phyloP scores from a whole-genome alignment of 2,888 invertebrate genomes.

The Brenthis hecate region DNA sequence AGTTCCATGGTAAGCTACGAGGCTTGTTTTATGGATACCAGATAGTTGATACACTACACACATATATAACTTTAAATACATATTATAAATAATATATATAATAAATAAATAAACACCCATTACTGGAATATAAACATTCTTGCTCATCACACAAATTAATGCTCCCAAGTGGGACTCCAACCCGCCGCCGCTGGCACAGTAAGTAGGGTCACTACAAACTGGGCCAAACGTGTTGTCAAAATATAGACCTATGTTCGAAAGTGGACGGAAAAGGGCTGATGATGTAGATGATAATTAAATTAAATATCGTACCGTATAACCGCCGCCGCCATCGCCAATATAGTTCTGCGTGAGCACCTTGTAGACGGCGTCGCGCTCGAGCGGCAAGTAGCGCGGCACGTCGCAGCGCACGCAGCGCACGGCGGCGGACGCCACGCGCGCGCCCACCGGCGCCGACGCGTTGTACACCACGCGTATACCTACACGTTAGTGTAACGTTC shows the following conservation, averaged over 20 bases:
- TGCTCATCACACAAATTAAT: background rate
- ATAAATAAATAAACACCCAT: background rate
- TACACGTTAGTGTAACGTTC: conserved; percentile 43
- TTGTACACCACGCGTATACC: conserved; percentile 85
- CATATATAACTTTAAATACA: too few species aligned
- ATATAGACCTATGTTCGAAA: too few species aligned
- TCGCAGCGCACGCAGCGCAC: conserved; percentile 85
- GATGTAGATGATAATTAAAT: too few species aligned
- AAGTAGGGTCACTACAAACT: too few species aligned
- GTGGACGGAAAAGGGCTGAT: too few species aligned
- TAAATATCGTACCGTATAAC: conserved; percentile 74
- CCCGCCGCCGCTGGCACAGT: too few species aligned
- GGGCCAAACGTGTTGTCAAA: too few species aligned
- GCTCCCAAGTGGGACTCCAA: too few species aligned
- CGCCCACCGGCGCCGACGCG: conserved; percentile 79
- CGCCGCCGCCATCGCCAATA: conserved; percentile 87
- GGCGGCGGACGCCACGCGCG: conserved; percentile 80
- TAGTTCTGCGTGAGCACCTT: conserved; percentile 84
- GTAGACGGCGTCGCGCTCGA: conserved; percentile 82
- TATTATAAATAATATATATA: too few species aligned
- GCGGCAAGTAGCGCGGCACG: conserved; percentile 83
- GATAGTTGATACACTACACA: too few species aligned
- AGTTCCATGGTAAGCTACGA: too few species aligned
- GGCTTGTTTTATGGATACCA: too few species aligned
- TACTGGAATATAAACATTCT: background rate